A percentile compares a stretch with the other conserved stretches of the same genome.
Evolutionary conservation across 2,113 vertebrate genomes (phyloP).

Genomic region (Plectropomus leopardus): DNA sequence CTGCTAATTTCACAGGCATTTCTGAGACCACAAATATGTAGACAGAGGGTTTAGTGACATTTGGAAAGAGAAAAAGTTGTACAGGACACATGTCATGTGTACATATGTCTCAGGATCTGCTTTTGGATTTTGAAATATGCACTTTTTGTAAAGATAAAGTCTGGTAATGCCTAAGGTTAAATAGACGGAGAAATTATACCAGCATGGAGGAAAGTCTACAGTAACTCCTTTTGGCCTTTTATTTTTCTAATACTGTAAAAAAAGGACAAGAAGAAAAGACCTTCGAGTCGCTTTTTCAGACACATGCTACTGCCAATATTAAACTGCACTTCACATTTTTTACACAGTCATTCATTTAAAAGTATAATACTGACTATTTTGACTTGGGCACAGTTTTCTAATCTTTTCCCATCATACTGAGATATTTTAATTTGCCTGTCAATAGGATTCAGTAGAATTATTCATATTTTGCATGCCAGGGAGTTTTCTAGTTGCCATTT

Average conservation of each 20-base stretch:
- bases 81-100: conserved; percentile 21
- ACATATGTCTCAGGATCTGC: not conserved
- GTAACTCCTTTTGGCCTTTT: not conserved
- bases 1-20: conserved; percentile 57
- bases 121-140: not conserved
- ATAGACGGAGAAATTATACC: not conserved
- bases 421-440: not conserved
- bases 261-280: not conserved
- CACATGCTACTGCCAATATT: not conserved
- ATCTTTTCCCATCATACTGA: not conserved
- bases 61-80: conserved; percentile 11
- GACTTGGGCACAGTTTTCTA: not conserved
- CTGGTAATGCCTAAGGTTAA: not conserved
- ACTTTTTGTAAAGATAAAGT: conserved; percentile 1
- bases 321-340: not conserved
- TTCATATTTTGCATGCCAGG: not conserved
- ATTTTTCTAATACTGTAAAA: not conserved
- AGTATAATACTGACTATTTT: not conserved
- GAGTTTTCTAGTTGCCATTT: not conserved
- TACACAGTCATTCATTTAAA: conserved; percentile 15
- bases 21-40: conserved; percentile 20
- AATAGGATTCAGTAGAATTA: conserved; percentile 3
- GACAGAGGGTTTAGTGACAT: conserved; percentile 28
- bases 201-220: not conserved
- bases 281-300: not conserved